phyloP scores from a whole-genome alignment of 64 coral and sea anemone species.

The Pocillopora damicornis region DNA sequence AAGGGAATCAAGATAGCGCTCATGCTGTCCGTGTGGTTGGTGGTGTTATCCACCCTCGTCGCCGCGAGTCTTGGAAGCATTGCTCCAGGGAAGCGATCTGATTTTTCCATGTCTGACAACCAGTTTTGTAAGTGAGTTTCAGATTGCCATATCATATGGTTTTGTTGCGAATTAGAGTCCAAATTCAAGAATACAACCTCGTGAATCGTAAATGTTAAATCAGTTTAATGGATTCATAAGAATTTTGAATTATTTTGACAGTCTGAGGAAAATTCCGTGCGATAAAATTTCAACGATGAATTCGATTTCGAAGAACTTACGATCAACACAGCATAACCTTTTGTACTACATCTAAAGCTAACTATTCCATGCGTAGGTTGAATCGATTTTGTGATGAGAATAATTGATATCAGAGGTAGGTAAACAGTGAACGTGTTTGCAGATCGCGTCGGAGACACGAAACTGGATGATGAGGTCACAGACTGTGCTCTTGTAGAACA shows the following conservation, averaged over 20 bases:
- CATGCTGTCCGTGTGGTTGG: slow-evolving; percentile 12
- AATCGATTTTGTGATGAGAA: neutral
- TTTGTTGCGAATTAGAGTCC: neutral
- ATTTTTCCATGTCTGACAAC: slow-evolving; percentile 65
- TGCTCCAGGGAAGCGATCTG: slow-evolving; percentile 28
- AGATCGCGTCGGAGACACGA: slow-evolving; percentile 87
- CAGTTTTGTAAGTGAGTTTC: slow-evolving; percentile 65
- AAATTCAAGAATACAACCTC: neutral
- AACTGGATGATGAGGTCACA: slow-evolving; percentile 83
- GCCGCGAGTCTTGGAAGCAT: neutral
- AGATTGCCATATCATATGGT: neutral
- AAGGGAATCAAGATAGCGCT: neutral
- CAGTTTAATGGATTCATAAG: too few relatives aligned
- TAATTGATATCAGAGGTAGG: neutral
- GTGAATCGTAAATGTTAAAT: too few relatives aligned
- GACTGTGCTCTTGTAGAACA: slow-evolving; percentile 75
- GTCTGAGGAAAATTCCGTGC: too few relatives aligned
- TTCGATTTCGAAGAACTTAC: too few relatives aligned
- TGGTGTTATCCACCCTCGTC: neutral
- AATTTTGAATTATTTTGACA: too few relatives aligned
- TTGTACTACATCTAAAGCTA: neutral
- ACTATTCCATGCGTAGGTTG: neutral
- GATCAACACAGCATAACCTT: neutral
- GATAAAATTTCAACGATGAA: too few relatives aligned
- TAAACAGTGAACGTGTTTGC: slow-evolving; percentile 5